A percentile compares a stretch with the other conserved stretches of the same genome.
These are phyloP conservation scores for Amphiprion percula DNA, from an alignment of 2,113 vertebrate species.

Conservation along the genomic window DNA sequence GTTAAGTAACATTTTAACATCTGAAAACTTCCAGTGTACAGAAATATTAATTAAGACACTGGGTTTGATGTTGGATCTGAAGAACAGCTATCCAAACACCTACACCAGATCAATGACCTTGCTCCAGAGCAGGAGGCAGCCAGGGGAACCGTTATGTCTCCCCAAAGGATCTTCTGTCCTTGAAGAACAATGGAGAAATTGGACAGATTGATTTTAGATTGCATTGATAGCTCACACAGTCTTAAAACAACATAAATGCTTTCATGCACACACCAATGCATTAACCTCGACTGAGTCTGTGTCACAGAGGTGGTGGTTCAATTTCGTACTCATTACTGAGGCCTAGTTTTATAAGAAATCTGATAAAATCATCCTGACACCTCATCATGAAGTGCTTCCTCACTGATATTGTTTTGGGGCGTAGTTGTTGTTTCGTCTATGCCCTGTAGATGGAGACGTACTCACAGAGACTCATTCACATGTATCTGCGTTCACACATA, in stretches of 20 bases:
- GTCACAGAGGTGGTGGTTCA: constrained; percentile 17
- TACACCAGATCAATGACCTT: constrained; percentile 45
- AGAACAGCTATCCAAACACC: constrained; percentile 1
- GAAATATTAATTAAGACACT: neutral
- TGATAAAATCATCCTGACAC: constrained; percentile 7
- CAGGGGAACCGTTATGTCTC: constrained; percentile 43
- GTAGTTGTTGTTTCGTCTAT: neutral
- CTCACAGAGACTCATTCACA: neutral
- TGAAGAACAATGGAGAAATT: constrained; percentile 53
- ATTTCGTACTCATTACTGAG: neutral
- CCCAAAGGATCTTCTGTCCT: constrained; percentile 58
- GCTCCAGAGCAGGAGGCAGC: constrained; percentile 22
- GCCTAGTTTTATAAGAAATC: constrained; percentile 1
- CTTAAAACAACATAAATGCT: neutral
- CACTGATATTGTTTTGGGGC: neutral
- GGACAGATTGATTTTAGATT: constrained; percentile 53
- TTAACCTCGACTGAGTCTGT: constrained; percentile 1
- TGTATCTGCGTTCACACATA: neutral
- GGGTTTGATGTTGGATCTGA: neutral
- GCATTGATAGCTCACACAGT: constrained; percentile 25
- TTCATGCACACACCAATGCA: constrained; percentile 7
- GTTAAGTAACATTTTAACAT: too few species aligned
- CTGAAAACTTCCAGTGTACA: too few species aligned
- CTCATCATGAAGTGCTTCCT: neutral
- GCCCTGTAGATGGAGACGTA: constrained; percentile 50